A percentile compares a stretch with the other conserved stretches of the same genome.
Evolutionary conservation across 2,888 invertebrate species (phyloP).

Genomic region (Watsonalla binaria): DNA sequence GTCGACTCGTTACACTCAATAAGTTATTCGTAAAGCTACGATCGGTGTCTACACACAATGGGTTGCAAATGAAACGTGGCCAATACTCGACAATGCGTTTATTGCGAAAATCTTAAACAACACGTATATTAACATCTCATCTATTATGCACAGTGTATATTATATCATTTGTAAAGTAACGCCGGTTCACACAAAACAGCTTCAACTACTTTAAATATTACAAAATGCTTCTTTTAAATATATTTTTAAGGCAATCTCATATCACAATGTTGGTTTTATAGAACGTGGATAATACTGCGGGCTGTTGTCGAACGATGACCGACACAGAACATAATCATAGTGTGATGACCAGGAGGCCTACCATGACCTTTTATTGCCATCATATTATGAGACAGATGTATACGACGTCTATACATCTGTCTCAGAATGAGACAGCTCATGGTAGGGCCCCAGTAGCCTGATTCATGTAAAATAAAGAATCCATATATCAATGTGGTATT

Average conservation of each 20-base stretch:
- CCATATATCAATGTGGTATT: no score
- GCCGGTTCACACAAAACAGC: slow-evolving; percentile 2
- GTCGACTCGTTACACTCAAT: no score
- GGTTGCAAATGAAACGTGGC: slow-evolving; percentile 14
- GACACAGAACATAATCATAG: not conserved
- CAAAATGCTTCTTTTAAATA: slow-evolving; percentile 17
- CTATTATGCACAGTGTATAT: slow-evolving; percentile 41
- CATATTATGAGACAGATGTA: no score
- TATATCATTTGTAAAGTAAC: slow-evolving; percentile 22
- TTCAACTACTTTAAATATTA: slow-evolving; percentile 7
- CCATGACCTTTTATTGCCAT: no score
- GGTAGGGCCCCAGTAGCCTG: no score
- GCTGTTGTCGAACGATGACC: slow-evolving; percentile 8
- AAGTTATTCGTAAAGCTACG: no score
- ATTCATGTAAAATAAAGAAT: no score
- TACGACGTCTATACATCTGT: no score
- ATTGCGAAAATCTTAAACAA: slow-evolving; percentile 47
- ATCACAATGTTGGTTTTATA: slow-evolving; percentile 54
- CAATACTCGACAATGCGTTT: slow-evolving; percentile 31
- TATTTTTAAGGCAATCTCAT: slow-evolving; percentile 58
- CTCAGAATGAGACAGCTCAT: no score
- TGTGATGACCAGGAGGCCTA: no score
- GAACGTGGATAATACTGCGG: slow-evolving; percentile 19
- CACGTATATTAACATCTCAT: slow-evolving; percentile 51
- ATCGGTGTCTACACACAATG: not conserved